Evolutionary conservation across 2,113 vertebrate species (phyloP).

Genomic region (Zeus faber): DNA sequence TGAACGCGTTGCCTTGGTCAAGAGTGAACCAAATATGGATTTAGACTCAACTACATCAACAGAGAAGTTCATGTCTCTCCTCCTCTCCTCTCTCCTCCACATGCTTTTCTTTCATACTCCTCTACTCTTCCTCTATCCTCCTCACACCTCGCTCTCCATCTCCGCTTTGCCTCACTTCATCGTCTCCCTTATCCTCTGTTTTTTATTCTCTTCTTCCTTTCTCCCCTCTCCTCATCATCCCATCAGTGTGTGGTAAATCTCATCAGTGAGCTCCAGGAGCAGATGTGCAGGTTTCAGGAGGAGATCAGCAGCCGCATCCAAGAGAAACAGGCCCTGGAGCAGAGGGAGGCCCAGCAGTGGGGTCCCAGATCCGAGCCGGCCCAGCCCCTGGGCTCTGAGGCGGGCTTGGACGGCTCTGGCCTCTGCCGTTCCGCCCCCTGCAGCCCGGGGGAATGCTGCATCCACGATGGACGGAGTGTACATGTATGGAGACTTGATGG

Average conservation of each 20-base stretch:
- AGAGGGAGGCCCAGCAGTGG: conserved; percentile 60
- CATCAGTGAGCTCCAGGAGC: conserved; percentile 98
- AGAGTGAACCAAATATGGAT: conserved; percentile 4
- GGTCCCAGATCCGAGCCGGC: conserved; percentile 51
- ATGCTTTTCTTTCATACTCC: neutral
- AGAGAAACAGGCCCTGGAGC: conserved; percentile 85
- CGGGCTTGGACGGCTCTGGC: conserved; percentile 40
- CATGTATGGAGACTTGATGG: conserved; percentile 85
- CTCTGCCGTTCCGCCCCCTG: conserved; percentile 34
- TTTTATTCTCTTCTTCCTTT: conserved; percentile 18
- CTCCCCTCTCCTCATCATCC: conserved; percentile 34
- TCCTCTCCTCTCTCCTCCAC: conserved; percentile 1
- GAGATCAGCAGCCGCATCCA: conserved; percentile 95
- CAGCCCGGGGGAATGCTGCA: conserved; percentile 61
- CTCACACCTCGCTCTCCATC: conserved; percentile 14
- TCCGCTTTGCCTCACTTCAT: conserved; percentile 24
- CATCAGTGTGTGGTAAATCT: conserved; percentile 95
- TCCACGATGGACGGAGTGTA: conserved; percentile 81
- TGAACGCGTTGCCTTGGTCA: neutral
- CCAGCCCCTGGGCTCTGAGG: conserved; percentile 45
- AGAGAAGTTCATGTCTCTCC: conserved; percentile 1
- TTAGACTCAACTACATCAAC: conserved; percentile 23
- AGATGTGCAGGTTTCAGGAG: conserved; percentile 97
- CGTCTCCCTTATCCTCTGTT: conserved; percentile 14
- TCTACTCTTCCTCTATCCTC: neutral